Evolutionary conservation across 2,797 vertebrate genomes (phyloP).

Genomic region (Intellagama lesueurii): DNA sequence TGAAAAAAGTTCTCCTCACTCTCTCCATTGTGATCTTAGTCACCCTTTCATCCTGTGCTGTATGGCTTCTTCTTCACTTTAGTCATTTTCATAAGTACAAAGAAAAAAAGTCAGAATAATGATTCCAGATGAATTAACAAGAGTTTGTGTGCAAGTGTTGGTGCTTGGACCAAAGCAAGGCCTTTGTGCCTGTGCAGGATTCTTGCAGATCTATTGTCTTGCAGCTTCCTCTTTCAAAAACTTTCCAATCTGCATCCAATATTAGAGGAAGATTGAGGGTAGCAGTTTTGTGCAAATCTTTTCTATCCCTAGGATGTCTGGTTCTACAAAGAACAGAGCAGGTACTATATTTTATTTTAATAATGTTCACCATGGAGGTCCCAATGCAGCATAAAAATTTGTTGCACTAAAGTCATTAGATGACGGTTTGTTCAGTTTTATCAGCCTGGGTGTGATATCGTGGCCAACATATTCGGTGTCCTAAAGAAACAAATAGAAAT

Average conservation of each 20-base stretch:
- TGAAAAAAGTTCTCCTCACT: neutral
- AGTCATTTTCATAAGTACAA: neutral
- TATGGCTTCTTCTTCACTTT: neutral
- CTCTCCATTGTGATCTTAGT: neutral
- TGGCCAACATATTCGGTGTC: neutral
- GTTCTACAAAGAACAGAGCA: neutral
- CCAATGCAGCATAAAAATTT: neutral
- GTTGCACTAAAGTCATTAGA: neutral
- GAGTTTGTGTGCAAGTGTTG: neutral
- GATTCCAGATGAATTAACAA: neutral
- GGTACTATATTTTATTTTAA: neutral
- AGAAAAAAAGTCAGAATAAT: neutral
- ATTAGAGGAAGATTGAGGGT: neutral
- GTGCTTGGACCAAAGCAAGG: neutral
- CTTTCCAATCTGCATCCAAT: neutral
- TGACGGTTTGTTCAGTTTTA: neutral
- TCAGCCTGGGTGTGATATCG: neutral
- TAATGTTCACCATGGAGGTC: neutral
- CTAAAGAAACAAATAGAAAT: slow-evolving; percentile 12
- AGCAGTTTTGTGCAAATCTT: neutral
- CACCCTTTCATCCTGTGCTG: neutral
- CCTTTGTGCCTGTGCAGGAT: neutral
- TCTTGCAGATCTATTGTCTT: neutral
- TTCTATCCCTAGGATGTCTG: neutral
- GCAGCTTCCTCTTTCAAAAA: neutral